A percentile compares a stretch with the other conserved stretches of the same genome.
Evolutionary conservation across 2,888 invertebrate genomes (phyloP).

Genomic region (Lacanobia wlatinum): DNA sequence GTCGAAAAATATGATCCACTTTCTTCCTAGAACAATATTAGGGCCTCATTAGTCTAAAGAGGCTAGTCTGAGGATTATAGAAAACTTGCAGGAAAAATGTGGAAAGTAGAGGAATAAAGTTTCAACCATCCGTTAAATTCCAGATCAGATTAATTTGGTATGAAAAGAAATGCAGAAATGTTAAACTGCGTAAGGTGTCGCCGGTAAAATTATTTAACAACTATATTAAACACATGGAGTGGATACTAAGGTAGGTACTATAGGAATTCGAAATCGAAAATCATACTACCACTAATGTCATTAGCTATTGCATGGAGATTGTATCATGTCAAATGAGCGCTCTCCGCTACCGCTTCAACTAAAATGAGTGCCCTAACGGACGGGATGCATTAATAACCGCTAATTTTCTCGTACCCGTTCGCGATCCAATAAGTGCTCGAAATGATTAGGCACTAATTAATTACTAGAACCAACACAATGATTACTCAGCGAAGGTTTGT

Average conservation of each 20-base stretch:
- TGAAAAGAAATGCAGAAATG: neutral
- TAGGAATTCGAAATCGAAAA: conserved; percentile 1
- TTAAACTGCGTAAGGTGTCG: neutral
- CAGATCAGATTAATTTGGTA: too few species aligned
- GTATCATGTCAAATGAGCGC: conserved; percentile 38
- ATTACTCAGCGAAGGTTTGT: conserved; percentile 73
- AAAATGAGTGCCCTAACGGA: conserved; percentile 49
- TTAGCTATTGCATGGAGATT: conserved; percentile 23
- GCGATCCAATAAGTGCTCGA: conserved; percentile 67
- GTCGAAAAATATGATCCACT: too few species aligned
- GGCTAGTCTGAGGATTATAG: too few species aligned
- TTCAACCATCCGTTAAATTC: too few species aligned
- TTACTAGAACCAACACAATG: conserved; percentile 71
- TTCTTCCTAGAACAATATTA: too few species aligned
- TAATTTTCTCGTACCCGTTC: conserved; percentile 64
- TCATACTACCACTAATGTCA: conserved; percentile 13
- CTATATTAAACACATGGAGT: neutral
- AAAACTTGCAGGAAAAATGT: too few species aligned
- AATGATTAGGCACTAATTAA: conserved; percentile 70
- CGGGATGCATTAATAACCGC: conserved; percentile 63
- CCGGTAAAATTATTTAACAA: neutral
- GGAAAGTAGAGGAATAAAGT: too few species aligned
- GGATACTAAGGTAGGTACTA: neutral
- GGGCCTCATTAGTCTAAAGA: too few species aligned
- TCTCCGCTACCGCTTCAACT: conserved; percentile 26